Evolutionary conservation across 2,888 invertebrate genomes (phyloP), one percentile per base, ranked within the genome.

Genomic region (Temnothorax rugatulus): DNA sequence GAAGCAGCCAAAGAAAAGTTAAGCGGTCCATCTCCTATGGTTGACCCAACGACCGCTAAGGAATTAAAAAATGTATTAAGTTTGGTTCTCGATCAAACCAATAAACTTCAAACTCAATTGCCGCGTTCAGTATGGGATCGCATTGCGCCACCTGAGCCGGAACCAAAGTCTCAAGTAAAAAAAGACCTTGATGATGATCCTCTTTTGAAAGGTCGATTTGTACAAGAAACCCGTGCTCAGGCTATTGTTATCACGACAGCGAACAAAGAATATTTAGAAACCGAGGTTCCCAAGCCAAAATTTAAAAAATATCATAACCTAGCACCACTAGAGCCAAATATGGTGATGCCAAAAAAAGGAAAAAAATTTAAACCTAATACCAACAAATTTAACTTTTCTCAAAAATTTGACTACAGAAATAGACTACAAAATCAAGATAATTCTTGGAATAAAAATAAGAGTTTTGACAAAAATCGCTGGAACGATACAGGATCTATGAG

Each of bases 121-220:
- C 93, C 94, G 0, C 90, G 93, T 44, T 94, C 95, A 2, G 94
- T 94, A n/a, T 94, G 95, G 95, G 94, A 95, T 89, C 92, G 95
- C 50, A 94, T 95, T 29, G 94, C 93, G 13, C 94, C 95, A 4
- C 88, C 91, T 8, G 92, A 91, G 5, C 50, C 66, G 4, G 47
- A 13, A 2, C 52, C 64, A 21, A 64, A 54, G 44, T 0, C 2
- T 47, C 54, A 44, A 29, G 11, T 2, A 41, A 86, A 34, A 18
- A 81, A 83, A 13, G 52, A 75, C 1, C 68, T 54, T 8, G 82
- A 76, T 29, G 75, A 77, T 2, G 87, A 90, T 69, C 73, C 86
- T 9, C 50, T 89, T 44, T 76, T 90, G n/a, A 91, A 91, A 68
- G 92, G 92, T 69, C 93, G 94, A 77, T 93, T 90, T 47, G 88